These are phyloP conservation scores for Eufriesea mexicana DNA, from an alignment of 1,140 invertebrate species.

Conservation along the genomic window DNA sequence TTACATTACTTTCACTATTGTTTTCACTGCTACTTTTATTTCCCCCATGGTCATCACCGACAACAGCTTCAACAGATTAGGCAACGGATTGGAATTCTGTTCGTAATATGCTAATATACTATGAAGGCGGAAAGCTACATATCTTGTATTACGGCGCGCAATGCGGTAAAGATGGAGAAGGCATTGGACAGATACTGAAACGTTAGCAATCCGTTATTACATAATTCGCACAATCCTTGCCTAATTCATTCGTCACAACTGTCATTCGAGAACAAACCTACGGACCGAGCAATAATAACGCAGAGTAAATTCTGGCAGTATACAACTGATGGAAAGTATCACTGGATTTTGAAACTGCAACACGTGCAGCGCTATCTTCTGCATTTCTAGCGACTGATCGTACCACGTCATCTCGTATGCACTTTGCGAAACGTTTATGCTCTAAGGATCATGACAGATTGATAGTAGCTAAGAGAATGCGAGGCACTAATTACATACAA, in stretches of 20 bases:
- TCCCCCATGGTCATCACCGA: too few relatives aligned
- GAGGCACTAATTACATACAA: not conserved
- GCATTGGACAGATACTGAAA: constrained; percentile 1
- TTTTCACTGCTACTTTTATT: too few relatives aligned
- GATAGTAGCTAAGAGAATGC: not conserved
- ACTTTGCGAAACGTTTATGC: not conserved
- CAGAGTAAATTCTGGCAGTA: not conserved
- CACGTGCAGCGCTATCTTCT: not conserved
- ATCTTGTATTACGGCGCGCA: not conserved
- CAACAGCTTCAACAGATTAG: too few relatives aligned
- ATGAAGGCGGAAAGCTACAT: too few relatives aligned
- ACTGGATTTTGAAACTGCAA: not conserved
- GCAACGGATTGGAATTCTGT: too few relatives aligned
- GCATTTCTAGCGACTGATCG: not conserved
- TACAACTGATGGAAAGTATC: not conserved
- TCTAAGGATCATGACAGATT: not conserved
- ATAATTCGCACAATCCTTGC: too few relatives aligned
- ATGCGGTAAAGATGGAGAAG: not conserved
- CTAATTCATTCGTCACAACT: too few relatives aligned
- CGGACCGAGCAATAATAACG: not conserved
- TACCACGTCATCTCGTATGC: not conserved
- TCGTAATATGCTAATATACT: too few relatives aligned
- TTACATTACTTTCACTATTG: too few relatives aligned
- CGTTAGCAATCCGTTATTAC: not conserved
- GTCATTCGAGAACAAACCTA: not conserved